These are phyloP conservation scores for Anoncus sp. DNA, from an alignment of 2,888 invertebrate species.

Conservation along the genomic window DNA sequence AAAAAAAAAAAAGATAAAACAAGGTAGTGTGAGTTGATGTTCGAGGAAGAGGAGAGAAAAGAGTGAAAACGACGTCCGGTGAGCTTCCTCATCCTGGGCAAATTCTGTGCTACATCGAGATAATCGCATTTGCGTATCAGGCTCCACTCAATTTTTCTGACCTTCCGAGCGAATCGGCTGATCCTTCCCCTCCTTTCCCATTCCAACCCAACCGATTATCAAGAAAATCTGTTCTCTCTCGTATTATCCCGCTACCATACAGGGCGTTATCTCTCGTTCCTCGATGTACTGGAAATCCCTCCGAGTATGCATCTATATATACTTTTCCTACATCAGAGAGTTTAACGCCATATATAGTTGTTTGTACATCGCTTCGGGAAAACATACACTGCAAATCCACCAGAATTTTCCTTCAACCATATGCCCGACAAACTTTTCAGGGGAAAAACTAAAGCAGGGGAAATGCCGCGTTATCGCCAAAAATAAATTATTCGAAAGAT, in stretches of 20 bases:
- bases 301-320: constrained; percentile 6
- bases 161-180: constrained; percentile 76
- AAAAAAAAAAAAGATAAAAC: not conserved
- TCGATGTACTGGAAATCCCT: constrained; percentile 33
- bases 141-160: constrained; percentile 82
- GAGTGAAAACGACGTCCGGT: constrained; percentile 17
- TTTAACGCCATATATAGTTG: constrained; percentile 33
- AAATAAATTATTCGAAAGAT: constrained; percentile 80
- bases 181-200: too few species aligned
- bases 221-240: constrained; percentile 67
- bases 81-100: constrained; percentile 25
- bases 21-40: not conserved
- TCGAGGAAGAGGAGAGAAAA: not conserved
- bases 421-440: not conserved
- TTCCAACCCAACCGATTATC: constrained; percentile 70
- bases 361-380: constrained; percentile 44
- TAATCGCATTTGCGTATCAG: constrained; percentile 81
- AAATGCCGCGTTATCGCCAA: constrained; percentile 61
- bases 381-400: constrained; percentile 13
- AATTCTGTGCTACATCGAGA: constrained; percentile 53
- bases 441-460: constrained; percentile 4
- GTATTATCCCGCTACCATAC: constrained; percentile 39
- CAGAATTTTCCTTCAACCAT: constrained; percentile 6
- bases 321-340: constrained; percentile 25
- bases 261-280: constrained; percentile 63